Percentiles rank a stretch among this genome's conserved stretches.
These are phyloP conservation scores for Semicossyphus pulcher DNA, from an alignment of 2,113 vertebrate genomes.

Conservation along the genomic window DNA sequence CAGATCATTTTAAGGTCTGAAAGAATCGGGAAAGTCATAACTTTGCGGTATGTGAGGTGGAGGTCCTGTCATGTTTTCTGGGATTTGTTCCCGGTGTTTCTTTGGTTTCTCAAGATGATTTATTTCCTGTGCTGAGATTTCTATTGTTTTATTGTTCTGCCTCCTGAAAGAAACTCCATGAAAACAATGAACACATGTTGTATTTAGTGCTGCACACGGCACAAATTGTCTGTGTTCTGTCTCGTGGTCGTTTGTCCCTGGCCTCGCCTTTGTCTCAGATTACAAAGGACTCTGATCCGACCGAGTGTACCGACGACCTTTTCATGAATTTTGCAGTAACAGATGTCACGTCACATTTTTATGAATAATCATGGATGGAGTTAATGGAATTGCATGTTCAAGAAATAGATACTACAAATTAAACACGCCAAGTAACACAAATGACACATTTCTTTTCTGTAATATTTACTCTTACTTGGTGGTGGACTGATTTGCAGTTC, in stretches of 20 bases:
- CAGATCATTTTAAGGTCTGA: constrained; percentile 33
- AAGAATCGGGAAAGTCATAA: constrained; percentile 18
- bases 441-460: no score
- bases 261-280: not conserved
- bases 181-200: constrained; percentile 18
- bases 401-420: no score
- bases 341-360: no score
- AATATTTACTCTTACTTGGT: no score
- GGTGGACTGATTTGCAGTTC: no score
- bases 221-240: not conserved
- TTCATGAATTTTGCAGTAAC: no score
- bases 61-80: constrained; percentile 4
- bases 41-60: constrained; percentile 1
- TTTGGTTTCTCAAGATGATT: constrained; percentile 20
- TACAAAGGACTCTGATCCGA: no score
- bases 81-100: constrained; percentile 5
- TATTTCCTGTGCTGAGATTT: constrained; percentile 13
- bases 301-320: no score
- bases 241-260: not conserved
- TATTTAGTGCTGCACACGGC: not conserved
- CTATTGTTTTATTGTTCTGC: constrained; percentile 4
- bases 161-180: not conserved
- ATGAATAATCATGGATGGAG: no score
- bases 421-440: no score
- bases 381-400: no score